Conservation (phyloP, 2,113 vertebrate genomes). For the Spilogale gracilis region DNA sequence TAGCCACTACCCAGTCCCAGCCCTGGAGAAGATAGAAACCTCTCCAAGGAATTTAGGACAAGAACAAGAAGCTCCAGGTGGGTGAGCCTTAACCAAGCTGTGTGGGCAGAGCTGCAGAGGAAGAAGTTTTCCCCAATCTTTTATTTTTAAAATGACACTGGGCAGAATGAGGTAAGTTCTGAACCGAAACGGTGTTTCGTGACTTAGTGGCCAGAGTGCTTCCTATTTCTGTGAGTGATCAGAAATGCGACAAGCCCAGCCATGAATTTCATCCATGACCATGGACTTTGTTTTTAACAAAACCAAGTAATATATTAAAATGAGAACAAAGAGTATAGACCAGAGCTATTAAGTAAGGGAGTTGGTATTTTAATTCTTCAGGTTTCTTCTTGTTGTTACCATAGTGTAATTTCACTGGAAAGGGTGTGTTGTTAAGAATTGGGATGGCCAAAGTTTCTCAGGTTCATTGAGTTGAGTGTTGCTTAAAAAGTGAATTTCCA, state of each 20-base stretch:
- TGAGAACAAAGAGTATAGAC: not conserved
- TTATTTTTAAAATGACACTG: not conserved
- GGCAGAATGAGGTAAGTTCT: not conserved
- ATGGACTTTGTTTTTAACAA: not conserved
- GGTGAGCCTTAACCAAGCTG: rapidly evolving
- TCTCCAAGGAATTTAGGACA: not conserved
- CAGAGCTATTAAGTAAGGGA: not conserved
- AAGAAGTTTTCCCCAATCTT: not conserved
- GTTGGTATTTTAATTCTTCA: not conserved
- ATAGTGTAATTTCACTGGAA: not conserved
- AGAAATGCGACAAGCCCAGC: not conserved
- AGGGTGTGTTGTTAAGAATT: not conserved
- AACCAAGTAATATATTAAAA: not conserved
- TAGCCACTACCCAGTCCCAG: not conserved
- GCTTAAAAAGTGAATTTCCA: not conserved
- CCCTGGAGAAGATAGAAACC: not conserved
- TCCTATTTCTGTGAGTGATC: not conserved
- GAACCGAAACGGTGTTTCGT: not conserved
- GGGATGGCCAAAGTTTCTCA: not conserved
- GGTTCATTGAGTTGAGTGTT: not conserved
- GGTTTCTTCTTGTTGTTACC: not conserved
- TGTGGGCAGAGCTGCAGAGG: not conserved
- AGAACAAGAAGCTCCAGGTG: not conserved
- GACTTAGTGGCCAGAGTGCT: not conserved
- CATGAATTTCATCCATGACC: not conserved